Evolutionary conservation across 2,888 invertebrate genomes (phyloP), one percentile per base, ranked within the genome.

Genomic region (Biston betularia): DNA sequence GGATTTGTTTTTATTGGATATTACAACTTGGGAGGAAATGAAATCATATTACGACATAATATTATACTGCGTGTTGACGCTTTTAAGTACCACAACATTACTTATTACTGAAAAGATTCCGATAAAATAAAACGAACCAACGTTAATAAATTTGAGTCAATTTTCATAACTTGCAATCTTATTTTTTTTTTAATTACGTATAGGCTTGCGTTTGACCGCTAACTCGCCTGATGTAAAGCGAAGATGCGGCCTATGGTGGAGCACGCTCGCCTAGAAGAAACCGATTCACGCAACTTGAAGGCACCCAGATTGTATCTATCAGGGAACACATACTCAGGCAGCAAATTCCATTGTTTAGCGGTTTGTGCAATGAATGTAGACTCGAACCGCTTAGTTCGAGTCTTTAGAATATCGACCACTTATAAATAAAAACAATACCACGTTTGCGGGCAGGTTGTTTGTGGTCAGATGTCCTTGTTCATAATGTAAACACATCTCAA

Each of bases 1-100:
- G 69, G 76, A 72, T 68, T 75, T 80, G 77, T 80, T 79, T 80
- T 73, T 74, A 75, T 76, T 73, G 73, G 70, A 53, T 63, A 69
- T 68, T 68, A 72, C 70, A 63, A 52, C 44, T 33, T 38, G 53
- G 62, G 65, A 61, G 68, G 61, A 71, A 71, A 72, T 70, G 68
- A 70, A 68, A 73, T 68, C 60, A 70, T 73, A 75, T 72, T 72
- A 74, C 63, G 71, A 68, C 70, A 65, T 53, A 76, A 71, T 68
- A 72, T 63, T 65, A 66, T 56, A 14, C n/a, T n/a, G n/a, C n/a
- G n/a, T 58, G 59, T 63, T n/a, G 58, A 42, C 58, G 50, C 33
- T 49, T 40, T 58, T 55, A 49, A 63, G 62, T 61, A 40, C 15
- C 14, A 53, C 44, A 53, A 61, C 14, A 57, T 40, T 57, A 40